phyloP scores from a whole-genome alignment of 2,888 invertebrate genomes.

The Rhogogaster chlorosoma region DNA sequence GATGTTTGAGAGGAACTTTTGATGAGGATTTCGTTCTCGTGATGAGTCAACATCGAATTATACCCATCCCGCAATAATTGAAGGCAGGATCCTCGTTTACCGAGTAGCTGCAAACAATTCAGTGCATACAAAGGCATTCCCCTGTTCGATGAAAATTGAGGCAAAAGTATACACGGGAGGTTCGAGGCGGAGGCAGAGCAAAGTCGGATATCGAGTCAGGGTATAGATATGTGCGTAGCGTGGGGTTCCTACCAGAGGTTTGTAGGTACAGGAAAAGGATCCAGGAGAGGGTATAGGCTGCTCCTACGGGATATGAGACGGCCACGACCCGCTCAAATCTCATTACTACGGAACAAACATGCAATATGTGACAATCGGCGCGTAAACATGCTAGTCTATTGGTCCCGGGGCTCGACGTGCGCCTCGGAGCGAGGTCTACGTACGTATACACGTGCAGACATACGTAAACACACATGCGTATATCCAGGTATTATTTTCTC shows the following conservation, averaged over 20 bases:
- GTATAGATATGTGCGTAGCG: not conserved
- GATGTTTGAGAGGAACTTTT: not conserved
- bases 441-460: not conserved
- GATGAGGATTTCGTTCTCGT: not conserved
- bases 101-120: not conserved
- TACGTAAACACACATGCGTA: not conserved
- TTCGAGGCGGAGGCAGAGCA: not conserved
- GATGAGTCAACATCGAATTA: not conserved
- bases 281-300: not conserved
- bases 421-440: not conserved
- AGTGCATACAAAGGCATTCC: not conserved
- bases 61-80: not conserved
- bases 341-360: slow-evolving; percentile 60
- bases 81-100: not conserved
- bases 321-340: slow-evolving; percentile 54
- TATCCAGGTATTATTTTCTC: slow-evolving; percentile 35
- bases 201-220: slow-evolving; percentile 6
- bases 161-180: not conserved
- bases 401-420: slow-evolving; percentile 7
- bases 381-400: slow-evolving; percentile 55
- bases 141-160: not conserved
- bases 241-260: not conserved
- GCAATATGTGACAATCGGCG: slow-evolving; percentile 59
- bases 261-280: not conserved
- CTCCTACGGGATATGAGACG: slow-evolving; percentile 37